phyloP scores from a whole-genome alignment of 2,888 invertebrate genomes.

The Drosophila robusta region DNA sequence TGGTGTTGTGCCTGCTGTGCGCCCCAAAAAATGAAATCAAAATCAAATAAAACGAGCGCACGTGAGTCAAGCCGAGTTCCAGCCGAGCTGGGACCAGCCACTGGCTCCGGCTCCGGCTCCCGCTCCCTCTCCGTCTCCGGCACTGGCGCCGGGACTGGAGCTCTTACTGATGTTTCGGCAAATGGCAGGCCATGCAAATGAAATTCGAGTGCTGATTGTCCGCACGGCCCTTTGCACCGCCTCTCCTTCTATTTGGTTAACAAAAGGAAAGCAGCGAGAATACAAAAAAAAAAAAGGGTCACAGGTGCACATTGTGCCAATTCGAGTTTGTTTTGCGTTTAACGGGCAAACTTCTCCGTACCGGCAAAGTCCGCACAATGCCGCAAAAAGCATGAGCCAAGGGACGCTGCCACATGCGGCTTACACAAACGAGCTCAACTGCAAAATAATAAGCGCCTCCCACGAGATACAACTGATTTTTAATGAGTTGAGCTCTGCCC shows the following conservation, averaged over 20 bases:
- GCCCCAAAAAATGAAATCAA: conserved; percentile 70
- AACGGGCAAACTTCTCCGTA: conserved; percentile 24
- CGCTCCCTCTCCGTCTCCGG: neutral
- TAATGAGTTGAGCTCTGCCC: conserved; percentile 14
- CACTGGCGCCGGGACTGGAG: neutral
- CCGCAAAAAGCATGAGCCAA: conserved; percentile 38
- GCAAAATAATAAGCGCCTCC: conserved; percentile 23
- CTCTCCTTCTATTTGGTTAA: conserved; percentile 5
- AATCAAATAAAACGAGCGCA: conserved; percentile 78
- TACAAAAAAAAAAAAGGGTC: conserved; percentile 47
- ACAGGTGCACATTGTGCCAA: conserved; percentile 74
- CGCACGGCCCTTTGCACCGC: neutral
- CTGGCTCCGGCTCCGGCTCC: neutral
- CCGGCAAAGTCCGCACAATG: conserved; percentile 30
- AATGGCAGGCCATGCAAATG: conserved; percentile 67
- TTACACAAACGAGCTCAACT: conserved; percentile 20
- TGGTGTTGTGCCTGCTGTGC: conserved; percentile 44
- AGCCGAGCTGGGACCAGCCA: conserved; percentile 12
- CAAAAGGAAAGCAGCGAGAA: conserved; percentile 8
- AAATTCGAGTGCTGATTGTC: conserved; percentile 78
- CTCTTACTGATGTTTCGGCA: conserved; percentile 8
- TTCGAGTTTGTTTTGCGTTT: conserved; percentile 54
- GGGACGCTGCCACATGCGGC: conserved; percentile 26
- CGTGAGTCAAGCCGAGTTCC: conserved; percentile 59
- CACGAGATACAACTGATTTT: conserved; percentile 16